phyloP scores from a whole-genome alignment of 1,140 invertebrate species.

The Papilio polytes region DNA sequence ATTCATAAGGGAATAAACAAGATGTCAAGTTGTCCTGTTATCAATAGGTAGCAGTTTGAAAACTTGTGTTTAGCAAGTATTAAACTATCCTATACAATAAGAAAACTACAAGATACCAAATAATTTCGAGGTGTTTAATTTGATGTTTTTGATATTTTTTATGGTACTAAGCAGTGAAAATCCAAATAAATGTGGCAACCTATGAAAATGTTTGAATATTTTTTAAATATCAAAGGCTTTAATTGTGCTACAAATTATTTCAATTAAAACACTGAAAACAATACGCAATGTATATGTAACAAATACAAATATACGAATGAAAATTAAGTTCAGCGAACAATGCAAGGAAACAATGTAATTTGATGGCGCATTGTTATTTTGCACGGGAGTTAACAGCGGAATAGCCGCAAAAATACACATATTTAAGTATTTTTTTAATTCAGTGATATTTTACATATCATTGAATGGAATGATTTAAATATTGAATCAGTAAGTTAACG shows the following conservation, averaged over 20 bases:
- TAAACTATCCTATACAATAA: background rate
- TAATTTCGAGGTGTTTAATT: no score
- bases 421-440: background rate
- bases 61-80: background rate
- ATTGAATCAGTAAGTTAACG: background rate
- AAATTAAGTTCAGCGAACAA: conserved; percentile 24
- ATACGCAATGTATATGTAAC: background rate
- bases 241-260: background rate
- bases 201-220: background rate
- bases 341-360: conserved; percentile 26
- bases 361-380: conserved; percentile 11
- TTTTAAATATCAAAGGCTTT: background rate
- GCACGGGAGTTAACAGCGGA: background rate
- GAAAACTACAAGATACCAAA: background rate
- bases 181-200: no score
- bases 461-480: background rate
- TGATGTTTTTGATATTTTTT: no score
- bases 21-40: background rate
- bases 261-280: background rate
- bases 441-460: background rate
- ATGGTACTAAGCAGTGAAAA: no score
- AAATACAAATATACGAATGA: conserved; percentile 6
- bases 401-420: background rate
- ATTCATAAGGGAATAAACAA: background rate
- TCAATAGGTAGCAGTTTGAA: background rate